Evolutionary conservation across 2,888 invertebrate genomes (phyloP), one percentile per base, ranked within the genome.

Genomic region (Drosophila formosana): DNA sequence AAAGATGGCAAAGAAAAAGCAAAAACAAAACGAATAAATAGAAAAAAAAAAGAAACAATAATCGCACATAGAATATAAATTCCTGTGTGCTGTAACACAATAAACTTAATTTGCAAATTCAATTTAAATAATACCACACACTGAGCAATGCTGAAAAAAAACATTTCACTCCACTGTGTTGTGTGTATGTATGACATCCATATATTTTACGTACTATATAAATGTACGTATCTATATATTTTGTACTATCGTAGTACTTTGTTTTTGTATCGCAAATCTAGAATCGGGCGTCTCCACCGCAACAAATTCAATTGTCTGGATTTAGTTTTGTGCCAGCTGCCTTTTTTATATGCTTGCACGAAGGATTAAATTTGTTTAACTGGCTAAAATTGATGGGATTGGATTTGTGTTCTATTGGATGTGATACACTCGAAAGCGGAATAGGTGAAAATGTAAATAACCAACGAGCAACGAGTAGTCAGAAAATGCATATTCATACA

Each of bases 41-140:
- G 41, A 39, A 37, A 26, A 1, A 26, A 13, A 28, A 37, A 26
- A 39, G 60, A 60, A 69, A 76, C 73, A 82, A 78, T 72, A 81
- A 68, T 82, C 79, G 69, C 70, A 58, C 74, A 85, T 85, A 80
- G 88, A 85, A 88, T 84, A 82, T 85, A 82, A 86, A 72, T 60
- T 65, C 63, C 65, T 53, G 50, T 73, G 56, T 49, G 67, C 72
- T 53, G 72, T 74, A 66, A 68, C 66, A 86, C 86, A 85, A 86
- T 88, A 83, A 86, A 85, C 73, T 88, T 82, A 82, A 85, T 85
- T 85, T 82, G 72, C 71, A 83, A 85, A 85, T 88, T 86, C 88
- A 85, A 85, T 85, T 85, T 80, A 86, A 85, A 85, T 86, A 85
- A 88, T 86, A 73, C 86, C 74, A 62, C 63, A 66, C 67, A 72